Evolutionary conservation across 2,888 invertebrate genomes (phyloP).

Genomic region (Callosobruchus maculatus): DNA sequence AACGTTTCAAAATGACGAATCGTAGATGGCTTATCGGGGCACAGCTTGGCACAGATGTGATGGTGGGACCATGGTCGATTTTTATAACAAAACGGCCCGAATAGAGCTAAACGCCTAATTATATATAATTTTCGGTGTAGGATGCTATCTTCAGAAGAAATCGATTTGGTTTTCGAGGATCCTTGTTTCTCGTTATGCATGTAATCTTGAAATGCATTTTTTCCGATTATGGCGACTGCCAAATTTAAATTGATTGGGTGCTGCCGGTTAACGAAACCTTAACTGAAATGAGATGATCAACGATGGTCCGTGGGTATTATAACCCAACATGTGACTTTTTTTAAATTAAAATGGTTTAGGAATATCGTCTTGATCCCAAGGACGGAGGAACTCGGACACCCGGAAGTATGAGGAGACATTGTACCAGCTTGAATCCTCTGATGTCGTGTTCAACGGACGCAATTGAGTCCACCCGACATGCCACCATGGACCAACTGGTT

Average conservation of each 20-base stretch:
- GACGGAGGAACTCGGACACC: no score
- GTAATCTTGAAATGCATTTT: slow-evolving; percentile 1
- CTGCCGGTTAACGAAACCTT: background rate
- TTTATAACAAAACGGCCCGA: slow-evolving; percentile 19
- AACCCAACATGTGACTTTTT: no score
- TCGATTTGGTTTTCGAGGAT: slow-evolving; percentile 17
- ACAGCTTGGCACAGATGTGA: slow-evolving; percentile 24
- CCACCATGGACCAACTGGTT: no score
- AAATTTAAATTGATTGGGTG: background rate
- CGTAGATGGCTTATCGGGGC: slow-evolving; percentile 26
- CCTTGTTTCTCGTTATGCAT: slow-evolving; percentile 4
- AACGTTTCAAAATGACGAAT: slow-evolving; percentile 25
- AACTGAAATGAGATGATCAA: no score
- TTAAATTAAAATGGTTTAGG: no score
- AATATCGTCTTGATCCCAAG: no score
- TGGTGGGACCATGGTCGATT: slow-evolving; percentile 6
- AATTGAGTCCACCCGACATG: no score
- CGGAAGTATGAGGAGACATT: no score
- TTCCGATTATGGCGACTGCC: background rate
- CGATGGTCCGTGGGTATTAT: no score
- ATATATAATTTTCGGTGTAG: slow-evolving; percentile 30
- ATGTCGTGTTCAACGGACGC: no score
- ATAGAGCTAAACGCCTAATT: slow-evolving; percentile 28
- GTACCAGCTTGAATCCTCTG: no score
- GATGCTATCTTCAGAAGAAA: slow-evolving; percentile 24